Evolutionary conservation across 2,888 invertebrate genomes (phyloP).

Genomic region (Spialia ferax): DNA sequence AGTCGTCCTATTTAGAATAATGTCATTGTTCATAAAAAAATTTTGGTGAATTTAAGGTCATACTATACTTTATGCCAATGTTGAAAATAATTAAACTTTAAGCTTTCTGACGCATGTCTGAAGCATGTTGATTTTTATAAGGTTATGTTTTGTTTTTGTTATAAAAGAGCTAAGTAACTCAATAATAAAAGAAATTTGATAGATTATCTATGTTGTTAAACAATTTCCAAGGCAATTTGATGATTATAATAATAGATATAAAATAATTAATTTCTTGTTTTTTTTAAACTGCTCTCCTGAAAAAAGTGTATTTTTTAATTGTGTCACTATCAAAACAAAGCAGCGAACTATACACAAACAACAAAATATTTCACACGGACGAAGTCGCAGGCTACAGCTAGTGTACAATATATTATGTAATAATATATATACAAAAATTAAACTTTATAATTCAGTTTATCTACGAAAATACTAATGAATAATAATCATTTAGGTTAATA

Average conservation of each 20-base stretch:
- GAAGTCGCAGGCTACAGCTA: too few relatives aligned
- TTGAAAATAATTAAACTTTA: neutral
- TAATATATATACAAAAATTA: too few relatives aligned
- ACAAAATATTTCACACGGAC: too few relatives aligned
- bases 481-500: too few relatives aligned
- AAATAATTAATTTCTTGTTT: neutral
- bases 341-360: too few relatives aligned
- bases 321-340: neutral
- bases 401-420: too few relatives aligned
- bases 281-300: slow-evolving; percentile 14
- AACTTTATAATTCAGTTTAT: too few relatives aligned
- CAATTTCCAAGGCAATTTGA: neutral
- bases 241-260: neutral
- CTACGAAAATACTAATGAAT: too few relatives aligned
- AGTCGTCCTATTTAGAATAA: neutral
- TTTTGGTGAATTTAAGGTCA: neutral
- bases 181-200: neutral
- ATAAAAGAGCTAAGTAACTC: neutral
- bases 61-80: neutral
- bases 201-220: neutral
- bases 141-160: neutral
- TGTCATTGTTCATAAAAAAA: neutral
- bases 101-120: neutral
- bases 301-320: slow-evolving; percentile 5
- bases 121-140: slow-evolving; percentile 7